Base-by-base conservation (phyloP, 92 coral and sea anemone species). In the Parazoanthus atlanticus region DNA sequence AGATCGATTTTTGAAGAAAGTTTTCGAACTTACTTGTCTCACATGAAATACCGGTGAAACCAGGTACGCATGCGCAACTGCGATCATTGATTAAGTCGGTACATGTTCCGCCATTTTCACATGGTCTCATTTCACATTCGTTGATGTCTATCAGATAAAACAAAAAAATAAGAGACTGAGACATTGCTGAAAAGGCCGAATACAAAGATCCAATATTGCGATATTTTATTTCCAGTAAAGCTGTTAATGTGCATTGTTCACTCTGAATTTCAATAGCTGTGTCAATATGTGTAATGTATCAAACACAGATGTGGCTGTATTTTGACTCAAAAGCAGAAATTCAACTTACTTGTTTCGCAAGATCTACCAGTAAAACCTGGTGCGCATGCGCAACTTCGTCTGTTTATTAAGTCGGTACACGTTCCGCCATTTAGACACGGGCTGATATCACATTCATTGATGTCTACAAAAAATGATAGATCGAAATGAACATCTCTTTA, bases 351-450 rank as follows among this genome's bases (percentile, higher is more conserved):
- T 58, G 85, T 80, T 73, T 58, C 70, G 71, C 85, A 80, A 80
- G 69, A 52, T 32, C 26, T 56, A 2, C 85, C 85, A 7, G 85
- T 52, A 61, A 54, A 80, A 52, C 85, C 85, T 56, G 85, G 15
- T 30, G 29, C 69, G 36, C 85, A 80, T 54, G 69, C 16, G 71
- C 85, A 80, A 17, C 30, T 52, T 28, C 43, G 71, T 1, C 85
- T 73, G 26, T 80, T 80, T 3, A 80, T 23, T 32, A 80, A 31
- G 41, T 80, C 85, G 11, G 85, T 52, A 80, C 85, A 80, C 12
- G 73, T 80, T 58, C 85, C 85, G 46, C 85, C 71, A 56, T 80
- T 80, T 56, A 28, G 85, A 54, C 85, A 80, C 26, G 85, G 85
- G 25, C 43, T 56, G 85, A 54, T 28, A 28, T 52, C 69, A 29